Conservation (phyloP, 2,888 invertebrate genomes). For the Plagiodera versicolora region DNA sequence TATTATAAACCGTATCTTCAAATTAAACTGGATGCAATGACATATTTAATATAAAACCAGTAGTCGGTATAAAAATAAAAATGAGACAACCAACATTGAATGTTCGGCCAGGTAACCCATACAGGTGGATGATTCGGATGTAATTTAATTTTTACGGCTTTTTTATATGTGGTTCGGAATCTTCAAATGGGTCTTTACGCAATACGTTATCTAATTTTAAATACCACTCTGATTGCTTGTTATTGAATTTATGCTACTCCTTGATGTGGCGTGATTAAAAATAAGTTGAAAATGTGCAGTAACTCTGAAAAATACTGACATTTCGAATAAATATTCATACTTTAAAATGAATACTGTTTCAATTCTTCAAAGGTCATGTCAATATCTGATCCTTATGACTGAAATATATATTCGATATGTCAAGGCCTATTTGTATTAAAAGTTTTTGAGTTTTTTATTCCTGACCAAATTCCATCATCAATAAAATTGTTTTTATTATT, state of each 20-base stretch:
- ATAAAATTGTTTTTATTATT: too few species aligned
- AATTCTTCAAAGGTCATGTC: too few species aligned
- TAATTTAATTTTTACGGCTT: conserved; percentile 43
- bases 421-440: too few species aligned
- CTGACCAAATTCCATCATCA: too few species aligned
- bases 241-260: conserved; percentile 23
- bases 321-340: too few species aligned
- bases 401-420: too few species aligned
- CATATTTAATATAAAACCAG: conserved; percentile 55
- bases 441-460: too few species aligned
- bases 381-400: too few species aligned
- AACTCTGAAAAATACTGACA: too few species aligned
- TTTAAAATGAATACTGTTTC: too few species aligned
- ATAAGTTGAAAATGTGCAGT: too few species aligned
- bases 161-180: conserved; percentile 44
- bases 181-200: conserved; percentile 43
- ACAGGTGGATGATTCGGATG: conserved; percentile 41
- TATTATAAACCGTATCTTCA: conserved; percentile 52
- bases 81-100: conserved; percentile 35
- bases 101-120: conserved; percentile 29
- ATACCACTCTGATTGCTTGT: conserved; percentile 31
- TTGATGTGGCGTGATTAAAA: too few species aligned
- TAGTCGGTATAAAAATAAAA: conserved; percentile 52
- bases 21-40: conserved; percentile 53
- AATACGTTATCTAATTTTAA: conserved; percentile 40